phyloP scores from a whole-genome alignment of 53 echinoderm and acorn worm species.

The Echinometra lucunter region DNA sequence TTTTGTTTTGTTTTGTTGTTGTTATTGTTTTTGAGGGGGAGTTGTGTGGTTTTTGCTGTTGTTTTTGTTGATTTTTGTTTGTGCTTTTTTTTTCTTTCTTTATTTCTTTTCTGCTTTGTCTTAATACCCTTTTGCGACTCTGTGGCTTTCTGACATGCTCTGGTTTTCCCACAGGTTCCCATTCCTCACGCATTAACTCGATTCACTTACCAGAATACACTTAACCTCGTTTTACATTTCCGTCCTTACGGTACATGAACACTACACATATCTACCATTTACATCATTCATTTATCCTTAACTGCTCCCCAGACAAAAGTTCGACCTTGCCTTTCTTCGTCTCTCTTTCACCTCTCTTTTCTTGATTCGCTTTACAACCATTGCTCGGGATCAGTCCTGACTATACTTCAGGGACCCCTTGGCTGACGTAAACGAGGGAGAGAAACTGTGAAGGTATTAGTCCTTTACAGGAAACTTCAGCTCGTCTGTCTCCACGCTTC shows the following conservation, averaged over 20 bases:
- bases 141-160: background rate
- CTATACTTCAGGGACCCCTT: background rate
- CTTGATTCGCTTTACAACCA: background rate
- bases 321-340: background rate
- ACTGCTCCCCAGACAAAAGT: background rate
- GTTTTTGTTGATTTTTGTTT: too few relatives aligned
- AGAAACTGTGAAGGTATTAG: constrained; percentile 12
- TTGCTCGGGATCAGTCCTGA: background rate
- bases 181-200: background rate
- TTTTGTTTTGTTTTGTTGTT: too few relatives aligned
- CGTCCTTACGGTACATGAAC: background rate
- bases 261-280: background rate
- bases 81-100: too few relatives aligned
- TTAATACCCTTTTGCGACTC: too few relatives aligned
- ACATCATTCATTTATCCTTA: background rate
- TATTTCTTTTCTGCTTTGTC: too few relatives aligned
- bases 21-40: too few relatives aligned
- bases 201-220: background rate
- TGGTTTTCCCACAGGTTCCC: background rate
- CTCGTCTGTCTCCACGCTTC: background rate
- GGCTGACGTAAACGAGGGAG: background rate
- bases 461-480: constrained; percentile 1
- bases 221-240: background rate
- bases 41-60: too few relatives aligned
- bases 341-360: background rate